Base-by-base conservation (phyloP, 2,888 invertebrate genomes). In the Allacma fusca region DNA sequence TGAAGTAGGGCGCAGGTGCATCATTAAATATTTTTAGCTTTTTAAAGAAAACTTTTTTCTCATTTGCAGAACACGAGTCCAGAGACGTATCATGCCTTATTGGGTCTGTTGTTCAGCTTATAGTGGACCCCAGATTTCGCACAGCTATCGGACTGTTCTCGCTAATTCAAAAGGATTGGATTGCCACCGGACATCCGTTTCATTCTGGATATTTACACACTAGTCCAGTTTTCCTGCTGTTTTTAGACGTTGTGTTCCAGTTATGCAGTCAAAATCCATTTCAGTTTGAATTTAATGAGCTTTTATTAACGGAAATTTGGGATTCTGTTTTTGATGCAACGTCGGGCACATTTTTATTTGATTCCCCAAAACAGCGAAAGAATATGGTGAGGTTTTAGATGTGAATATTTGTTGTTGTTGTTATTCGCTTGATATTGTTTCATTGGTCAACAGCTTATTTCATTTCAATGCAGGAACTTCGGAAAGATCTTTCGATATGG, bases 201-300 rank as follows among this genome's bases (percentile, higher is more conserved):
- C 91, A 83, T 78, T 78, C 79, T 2, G 73, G 76, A 5, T 81
- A 83, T 64, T 79, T 83, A 78, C 83, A 83, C 64, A 76, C 82
- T 76, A 82, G 82, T 70, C 97, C 97, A 0, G 89, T 97, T 71
- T 94, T 97, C 86, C 90, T 97, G 68, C 88, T 98, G 70, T 97
- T 95, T 88, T 90, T 98, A 84, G 98, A 98, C 87, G 95, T 96
- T 87, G 92, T 93, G 75, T 96, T 96, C 94, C 98, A 98, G 88
- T 88, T 98, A 73, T 87, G 92, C 83, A 91, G 92, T 84, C 97
- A 97, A 88, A 95, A 92, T 87, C 96, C 96, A 0, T 90, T 92
- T 0, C 91, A 93, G 83, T 97, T 98, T 88, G 94, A 96, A 88
- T 96, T 94, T 88, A 93, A 95, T 23, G 95, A 96, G 88, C 94